Evolutionary conservation across 2,797 vertebrate genomes (phyloP).

Genomic region (Pangasius sanitwongsei): DNA sequence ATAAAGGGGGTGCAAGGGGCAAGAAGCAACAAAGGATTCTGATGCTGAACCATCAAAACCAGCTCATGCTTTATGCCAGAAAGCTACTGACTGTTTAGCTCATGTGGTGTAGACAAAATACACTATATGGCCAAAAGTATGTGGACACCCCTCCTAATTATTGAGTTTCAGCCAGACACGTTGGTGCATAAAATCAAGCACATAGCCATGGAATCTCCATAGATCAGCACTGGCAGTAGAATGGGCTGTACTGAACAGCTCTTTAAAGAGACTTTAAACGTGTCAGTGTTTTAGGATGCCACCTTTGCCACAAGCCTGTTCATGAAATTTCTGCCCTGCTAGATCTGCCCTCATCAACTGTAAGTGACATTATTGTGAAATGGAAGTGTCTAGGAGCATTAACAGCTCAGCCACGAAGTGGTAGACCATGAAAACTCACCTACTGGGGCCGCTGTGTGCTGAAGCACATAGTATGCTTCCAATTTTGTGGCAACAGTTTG

Average conservation of each 20-base stretch:
- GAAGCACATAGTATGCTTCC: background rate
- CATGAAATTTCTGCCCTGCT: background rate
- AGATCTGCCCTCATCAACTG: background rate
- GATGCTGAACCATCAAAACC: background rate
- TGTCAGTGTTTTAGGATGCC: background rate
- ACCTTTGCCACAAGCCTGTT: background rate
- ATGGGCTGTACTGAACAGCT: background rate
- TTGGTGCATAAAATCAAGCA: background rate
- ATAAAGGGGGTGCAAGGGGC: background rate
- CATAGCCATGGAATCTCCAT: background rate
- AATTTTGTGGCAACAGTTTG: background rate
- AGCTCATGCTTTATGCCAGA: background rate
- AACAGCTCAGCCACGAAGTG: background rate
- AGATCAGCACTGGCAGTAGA: background rate
- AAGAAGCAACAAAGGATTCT: background rate
- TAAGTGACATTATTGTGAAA: background rate
- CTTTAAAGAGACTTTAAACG: background rate
- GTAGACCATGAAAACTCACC: background rate
- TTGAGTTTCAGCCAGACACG: background rate
- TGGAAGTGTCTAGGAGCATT: background rate
- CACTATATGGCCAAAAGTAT: background rate
- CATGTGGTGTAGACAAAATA: background rate
- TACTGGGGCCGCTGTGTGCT: background rate
- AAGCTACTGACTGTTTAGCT: background rate
- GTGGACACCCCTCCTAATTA: background rate